Conservation (phyloP, 1,140 invertebrate species). For the Drosophila funebris region DNA sequence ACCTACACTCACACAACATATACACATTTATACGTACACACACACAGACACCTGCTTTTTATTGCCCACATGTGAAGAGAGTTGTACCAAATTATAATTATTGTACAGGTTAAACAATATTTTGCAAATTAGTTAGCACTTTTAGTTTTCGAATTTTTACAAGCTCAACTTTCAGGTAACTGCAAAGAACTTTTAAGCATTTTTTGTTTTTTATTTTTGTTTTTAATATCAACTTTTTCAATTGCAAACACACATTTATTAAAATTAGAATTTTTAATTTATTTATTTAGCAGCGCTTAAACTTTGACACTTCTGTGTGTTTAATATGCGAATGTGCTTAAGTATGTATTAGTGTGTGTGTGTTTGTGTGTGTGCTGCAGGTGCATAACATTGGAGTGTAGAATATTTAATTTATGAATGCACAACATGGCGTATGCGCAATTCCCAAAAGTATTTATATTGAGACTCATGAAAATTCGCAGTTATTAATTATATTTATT, state of each 20-base stretch:
- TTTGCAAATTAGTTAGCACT: slow-evolving; percentile 37
- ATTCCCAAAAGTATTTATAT: not conserved
- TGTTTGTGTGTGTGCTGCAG: slow-evolving; percentile 4
- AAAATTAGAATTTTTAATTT: slow-evolving; percentile 26
- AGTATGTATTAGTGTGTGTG: not conserved
- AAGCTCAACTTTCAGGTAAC: slow-evolving; percentile 18
- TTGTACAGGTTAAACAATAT: not conserved
- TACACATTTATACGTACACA: slow-evolving; percentile 22
- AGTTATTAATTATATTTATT: too few species aligned
- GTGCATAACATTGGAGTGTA: too few species aligned
- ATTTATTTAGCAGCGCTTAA: slow-evolving; percentile 32
- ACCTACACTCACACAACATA: slow-evolving; percentile 22
- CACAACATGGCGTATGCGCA: slow-evolving; percentile 51
- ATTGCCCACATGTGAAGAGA: slow-evolving; percentile 40
- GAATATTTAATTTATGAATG: slow-evolving; percentile 10
- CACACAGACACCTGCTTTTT: slow-evolving; percentile 61
- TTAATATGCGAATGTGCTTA: not conserved
- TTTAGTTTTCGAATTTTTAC: slow-evolving; percentile 12
- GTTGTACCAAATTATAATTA: slow-evolving; percentile 25
- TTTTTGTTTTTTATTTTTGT: not conserved
- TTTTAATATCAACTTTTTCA: slow-evolving; percentile 35
- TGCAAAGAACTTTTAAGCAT: not conserved
- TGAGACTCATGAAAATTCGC: not conserved
- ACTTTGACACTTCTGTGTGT: slow-evolving; percentile 36
- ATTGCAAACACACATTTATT: slow-evolving; percentile 26